Evolutionary conservation across 2,888 invertebrate species (phyloP).

Genomic region (Ischnura elegans): DNA sequence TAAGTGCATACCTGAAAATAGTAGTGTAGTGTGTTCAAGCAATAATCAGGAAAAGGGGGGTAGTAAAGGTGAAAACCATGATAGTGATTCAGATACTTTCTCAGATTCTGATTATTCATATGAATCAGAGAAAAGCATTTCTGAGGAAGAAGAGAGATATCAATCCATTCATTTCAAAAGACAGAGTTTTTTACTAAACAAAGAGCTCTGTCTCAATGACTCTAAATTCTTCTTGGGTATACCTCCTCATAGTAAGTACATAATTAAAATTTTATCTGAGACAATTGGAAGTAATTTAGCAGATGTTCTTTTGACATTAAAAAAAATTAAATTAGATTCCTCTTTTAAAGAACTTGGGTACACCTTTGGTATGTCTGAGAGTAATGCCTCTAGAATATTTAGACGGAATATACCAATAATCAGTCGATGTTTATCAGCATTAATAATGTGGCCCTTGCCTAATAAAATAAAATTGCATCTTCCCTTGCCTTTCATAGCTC

Average conservation of each 20-base stretch:
- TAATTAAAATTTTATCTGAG: neutral
- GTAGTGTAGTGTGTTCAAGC: neutral
- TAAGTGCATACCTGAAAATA: neutral
- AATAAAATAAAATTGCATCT: slow-evolving; percentile 51
- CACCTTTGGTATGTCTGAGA: neutral
- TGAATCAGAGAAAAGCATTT: neutral
- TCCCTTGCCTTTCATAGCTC: slow-evolving; percentile 64
- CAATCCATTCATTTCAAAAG: neutral
- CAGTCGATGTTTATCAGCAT: neutral
- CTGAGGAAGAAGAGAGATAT: neutral
- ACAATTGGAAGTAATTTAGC: neutral
- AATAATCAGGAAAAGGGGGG: neutral
- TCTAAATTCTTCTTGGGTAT: neutral
- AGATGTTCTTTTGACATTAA: neutral
- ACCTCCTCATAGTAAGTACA: neutral
- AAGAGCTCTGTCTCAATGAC: neutral
- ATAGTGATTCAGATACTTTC: neutral
- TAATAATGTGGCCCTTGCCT: slow-evolving; percentile 68
- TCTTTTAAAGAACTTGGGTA: neutral
- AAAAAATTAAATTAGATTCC: neutral
- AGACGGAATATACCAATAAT: neutral
- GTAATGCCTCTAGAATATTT: neutral
- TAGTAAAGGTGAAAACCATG: neutral
- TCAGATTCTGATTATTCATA: neutral
- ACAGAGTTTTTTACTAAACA: neutral